These are phyloP conservation scores for Lasioglossum zephyrum DNA, from an alignment of 2,888 invertebrate species.

Conservation along the genomic window DNA sequence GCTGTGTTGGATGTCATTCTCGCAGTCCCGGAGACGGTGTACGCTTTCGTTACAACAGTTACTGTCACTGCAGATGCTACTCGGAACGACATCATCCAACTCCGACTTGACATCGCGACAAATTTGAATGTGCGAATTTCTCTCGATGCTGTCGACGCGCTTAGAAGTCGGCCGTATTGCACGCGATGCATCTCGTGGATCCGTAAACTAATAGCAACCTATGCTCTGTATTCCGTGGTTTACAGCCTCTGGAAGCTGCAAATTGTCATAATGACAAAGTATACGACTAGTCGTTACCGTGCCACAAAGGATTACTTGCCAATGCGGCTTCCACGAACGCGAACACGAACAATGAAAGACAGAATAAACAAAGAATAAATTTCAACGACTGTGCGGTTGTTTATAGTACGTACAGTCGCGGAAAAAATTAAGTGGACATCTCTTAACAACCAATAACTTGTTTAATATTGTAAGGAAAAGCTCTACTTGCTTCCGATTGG, in stretches of 20 bases:
- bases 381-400: background rate
- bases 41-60: conserved; percentile 45
- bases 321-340: background rate
- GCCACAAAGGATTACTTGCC: background rate
- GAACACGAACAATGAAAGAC: background rate
- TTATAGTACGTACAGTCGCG: background rate
- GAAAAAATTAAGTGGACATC: too few relatives aligned
- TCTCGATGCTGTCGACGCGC: background rate
- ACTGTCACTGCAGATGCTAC: conserved; percentile 41
- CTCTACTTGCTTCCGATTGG: too few relatives aligned
- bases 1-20: background rate
- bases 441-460: too few relatives aligned
- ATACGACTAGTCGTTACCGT: background rate
- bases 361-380: background rate
- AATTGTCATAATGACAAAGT: background rate
- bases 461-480: too few relatives aligned
- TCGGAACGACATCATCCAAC: conserved; percentile 31
- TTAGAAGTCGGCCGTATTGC: conserved; percentile 30
- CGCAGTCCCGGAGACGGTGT: conserved; percentile 12
- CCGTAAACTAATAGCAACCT: conserved; percentile 16
- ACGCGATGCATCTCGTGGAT: background rate
- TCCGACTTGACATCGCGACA: conserved; percentile 7
- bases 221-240: background rate
- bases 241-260: too few relatives aligned
- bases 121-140: conserved; percentile 45